Evolutionary conservation across 1,140 invertebrate genomes (phyloP), one percentile per base, ranked within the genome.

Genomic region (Pogonognathellus flavescens): DNA sequence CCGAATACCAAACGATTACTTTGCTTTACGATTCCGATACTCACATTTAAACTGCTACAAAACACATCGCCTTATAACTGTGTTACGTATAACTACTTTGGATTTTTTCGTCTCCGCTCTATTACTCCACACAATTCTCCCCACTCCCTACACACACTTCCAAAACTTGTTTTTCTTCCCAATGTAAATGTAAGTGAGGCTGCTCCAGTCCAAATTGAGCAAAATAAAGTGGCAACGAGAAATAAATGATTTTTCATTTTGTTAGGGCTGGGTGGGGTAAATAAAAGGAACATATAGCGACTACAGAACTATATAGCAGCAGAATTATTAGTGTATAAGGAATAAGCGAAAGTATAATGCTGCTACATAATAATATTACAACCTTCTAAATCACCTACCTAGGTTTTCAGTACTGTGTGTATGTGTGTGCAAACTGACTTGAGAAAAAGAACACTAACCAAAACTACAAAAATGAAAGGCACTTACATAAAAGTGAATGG

Each of bases 201-300:
- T 41, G 31, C 70, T 76, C 70, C 16, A 49, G 16, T 50, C 31
- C 14, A 76, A 66, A 66, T 66, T 76, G 70, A 50, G 41, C 16
- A 76, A 50, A 76, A 76, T 76, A 49, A 76, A 76, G 70, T 76
- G 70, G 70, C 41, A 41, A 50, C 31, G 41, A 76, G 70, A 76
- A 76, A 76, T 76, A 76, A 76, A 76, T 76, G 70, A 76, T 76
- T 76, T 76, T 76, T 76, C 70, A 76, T 76, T 76, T 76, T 76
- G 70, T 49, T 76, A 31, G 25, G 70, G 70, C 31, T 16, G 70
- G 31, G 62, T 66, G 62, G 62, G 22, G 62, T 66, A 66, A 66
- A 25, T 66, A 66, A 66, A 66, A 66, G 62, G 31, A 41, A 41
- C 1, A 41, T 1, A 41, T 1, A 41, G 31, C 1, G 31, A 41